Evolutionary conservation across 2,888 invertebrate species (phyloP), one percentile per base, ranked within the genome.

Genomic region (Oligia strigilis): DNA sequence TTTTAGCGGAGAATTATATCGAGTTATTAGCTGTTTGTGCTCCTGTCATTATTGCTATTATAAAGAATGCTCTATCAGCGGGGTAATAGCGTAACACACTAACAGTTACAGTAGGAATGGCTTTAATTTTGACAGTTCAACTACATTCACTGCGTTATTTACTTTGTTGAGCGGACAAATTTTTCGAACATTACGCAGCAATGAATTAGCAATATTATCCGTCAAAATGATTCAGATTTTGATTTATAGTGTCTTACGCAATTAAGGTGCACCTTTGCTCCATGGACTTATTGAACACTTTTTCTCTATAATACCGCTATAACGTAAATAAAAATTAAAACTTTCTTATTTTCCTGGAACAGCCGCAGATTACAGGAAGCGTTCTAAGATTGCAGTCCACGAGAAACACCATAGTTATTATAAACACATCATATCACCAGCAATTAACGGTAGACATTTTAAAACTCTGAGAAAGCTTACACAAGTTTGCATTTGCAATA

Each of bases 321-420:
- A 36, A 75, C 13, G 60, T 76, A 76, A 19, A 67, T 60, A 36
- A n/a, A 13, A 36, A 60, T 23, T 5, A 55, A 78, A 71, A 79
- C 79, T 79, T 71, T 79, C 79, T 71, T 36, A n/a, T 29, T 2
- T 79, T 58, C 79, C 79, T 71, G 70, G 55, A 79, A 79, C 36
- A 49, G 36, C 19, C 49, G 2, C 8, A 78, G 55, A 79, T 70
- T 79, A n/a, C 64, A 79, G 79, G 78, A 79, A 79, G 64, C 55
- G 9, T 55, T 40, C 19, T 23, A n/a, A 65, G 80, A 65, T 79
- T 65, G 40, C 58, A 58, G 70, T 14, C 17, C 13, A 19, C 78
- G 29, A 66, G 66, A 19, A 9, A 46, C 36, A 46, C 46, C 60
- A 40, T 70, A 46, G 46, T 79, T 70, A 78, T 58, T 79, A 79